Base-by-base conservation (phyloP, 2,797 vertebrate species). In the Mareca strepera region DNA sequence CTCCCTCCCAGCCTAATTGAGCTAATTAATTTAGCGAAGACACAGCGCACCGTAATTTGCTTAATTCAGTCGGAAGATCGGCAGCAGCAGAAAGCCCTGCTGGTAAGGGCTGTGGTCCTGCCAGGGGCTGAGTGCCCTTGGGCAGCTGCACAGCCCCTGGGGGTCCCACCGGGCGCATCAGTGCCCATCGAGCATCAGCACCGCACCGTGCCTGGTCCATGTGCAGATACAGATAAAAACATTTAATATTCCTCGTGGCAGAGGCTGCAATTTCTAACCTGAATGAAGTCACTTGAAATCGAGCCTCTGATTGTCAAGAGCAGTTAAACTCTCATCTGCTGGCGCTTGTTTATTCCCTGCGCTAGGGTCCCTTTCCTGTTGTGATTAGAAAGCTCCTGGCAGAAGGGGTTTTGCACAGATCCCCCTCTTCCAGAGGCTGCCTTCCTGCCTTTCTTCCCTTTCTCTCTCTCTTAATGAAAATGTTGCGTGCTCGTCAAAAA, bases 11-110 rank as follows among this genome's bases (percentile, higher is more conserved):
- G 84, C 66, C 87, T 96, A 84, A 91, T 55, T 64, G 78, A 68
- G 76, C 86, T 96, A 94, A 96, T 94, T 94, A 93, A 95, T 91
- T 96, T 95, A 93, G 74, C 48, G 33, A 79, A 88, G 94, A 92
- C 16, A 56, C 87, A 86, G 87, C 8, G 11, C 68, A 12, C 90
- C 62, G 72, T 90, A 87, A 95, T 94, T 93, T 91, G 82, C 76
- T 90, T 93, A 77, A 94, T 93, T 89, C 69, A 16, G 46, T 62
- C 86, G 50, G 86, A 79, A 70, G 81, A 75, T 69, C 67, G 9
- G 2, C 55, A 80, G 78, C 77, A 55, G 80, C 79, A 83, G 76
- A 17, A 74, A 56, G 46, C 16, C 52, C 68, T 81, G 55, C 41
- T 64, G 20, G 41, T 50, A 31, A 29, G 28, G 28, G 90, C 67